These are phyloP conservation scores for Choristoneura rosaceana DNA, from an alignment of 2,888 invertebrate species.

Conservation along the genomic window DNA sequence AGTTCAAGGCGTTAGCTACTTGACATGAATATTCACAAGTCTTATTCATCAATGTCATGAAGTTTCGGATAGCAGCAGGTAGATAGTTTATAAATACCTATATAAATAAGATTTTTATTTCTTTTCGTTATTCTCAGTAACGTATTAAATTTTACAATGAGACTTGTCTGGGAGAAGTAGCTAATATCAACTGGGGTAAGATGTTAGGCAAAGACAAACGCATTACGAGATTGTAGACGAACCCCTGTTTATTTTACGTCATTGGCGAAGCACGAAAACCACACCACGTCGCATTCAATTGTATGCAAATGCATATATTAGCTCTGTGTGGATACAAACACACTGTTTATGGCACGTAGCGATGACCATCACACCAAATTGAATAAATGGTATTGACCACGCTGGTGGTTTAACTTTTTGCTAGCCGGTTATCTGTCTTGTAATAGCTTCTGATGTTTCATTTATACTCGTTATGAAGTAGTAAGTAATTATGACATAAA, in stretches of 20 bases:
- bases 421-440: not conserved
- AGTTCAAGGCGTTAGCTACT: not conserved
- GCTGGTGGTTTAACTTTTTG: slow-evolving; percentile 3
- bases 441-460: not conserved
- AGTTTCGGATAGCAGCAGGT: not conserved
- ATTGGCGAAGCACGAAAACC: slow-evolving; percentile 24
- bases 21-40: not conserved
- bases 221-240: slow-evolving; percentile 32
- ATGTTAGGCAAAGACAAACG: slow-evolving; percentile 26
- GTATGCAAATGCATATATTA: slow-evolving; percentile 40
- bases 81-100: not conserved
- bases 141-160: not conserved
- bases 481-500: slow-evolving; percentile 34
- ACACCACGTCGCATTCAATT: slow-evolving; percentile 28
- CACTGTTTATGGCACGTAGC: slow-evolving; percentile 27
- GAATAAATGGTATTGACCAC: not conserved
- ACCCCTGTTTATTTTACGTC: slow-evolving; percentile 37
- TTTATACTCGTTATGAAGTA: slow-evolving; percentile 14
- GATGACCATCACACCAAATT: slow-evolving; percentile 20
- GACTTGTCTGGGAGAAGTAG: not conserved
- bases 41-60: slow-evolving; percentile 1
- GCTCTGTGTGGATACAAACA: slow-evolving; percentile 20
- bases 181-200: slow-evolving; percentile 20
- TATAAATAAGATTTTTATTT: not conserved
- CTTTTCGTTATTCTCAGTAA: not conserved